Evolutionary conservation across 2,113 vertebrate genomes (phyloP), one percentile per base, ranked within the genome.

Genomic region (Pandion haliaetus): DNA sequence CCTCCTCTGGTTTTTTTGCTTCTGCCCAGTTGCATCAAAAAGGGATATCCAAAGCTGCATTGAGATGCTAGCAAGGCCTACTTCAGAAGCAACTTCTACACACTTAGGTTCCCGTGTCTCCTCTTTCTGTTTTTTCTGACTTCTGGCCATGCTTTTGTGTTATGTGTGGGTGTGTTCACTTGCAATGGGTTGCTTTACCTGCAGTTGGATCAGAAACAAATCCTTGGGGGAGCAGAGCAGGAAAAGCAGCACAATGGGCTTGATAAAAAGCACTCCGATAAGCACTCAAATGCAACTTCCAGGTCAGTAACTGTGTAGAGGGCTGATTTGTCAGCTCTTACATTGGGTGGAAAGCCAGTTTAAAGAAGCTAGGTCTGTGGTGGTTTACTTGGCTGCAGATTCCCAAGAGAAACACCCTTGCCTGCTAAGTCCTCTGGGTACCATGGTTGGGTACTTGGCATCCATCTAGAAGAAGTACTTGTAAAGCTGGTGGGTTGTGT

Each of bases 201-300:
- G 63, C 34, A 45, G 31, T 36, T 73, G 79, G 71, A 70, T 61
- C 0, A 2, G 31, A 72, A 93, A 50, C 12, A 42, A 88, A 82
- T 34, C 62, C 76, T 32, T 57, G 34, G 25, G 69, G 82, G 26
- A 92, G 26, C 54, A 54, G 36, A 45, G 45, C 71, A 95, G 94
- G 94, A 95, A 96, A 72, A 92, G 67, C 62, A 83, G 45, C 86
- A 90, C 86, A 95, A 95, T 80, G 21, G 67, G 42, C 52, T 90
- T 49, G 44, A 63, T 44, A 83, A 72, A 85, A 69, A 79, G 26
- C 24, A 7, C 26, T 42, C 72, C 78, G 90, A 95, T 92, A 91
- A 96, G 49, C 57, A 31, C 36, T 45, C 12, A 44, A 49, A 71
- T 90, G 52, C 4, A 52, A 76, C 62, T 90, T 88, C 36, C 91